Conservation (phyloP, 2,797 vertebrate species). For the Xiphophorus birchmanni region DNA sequence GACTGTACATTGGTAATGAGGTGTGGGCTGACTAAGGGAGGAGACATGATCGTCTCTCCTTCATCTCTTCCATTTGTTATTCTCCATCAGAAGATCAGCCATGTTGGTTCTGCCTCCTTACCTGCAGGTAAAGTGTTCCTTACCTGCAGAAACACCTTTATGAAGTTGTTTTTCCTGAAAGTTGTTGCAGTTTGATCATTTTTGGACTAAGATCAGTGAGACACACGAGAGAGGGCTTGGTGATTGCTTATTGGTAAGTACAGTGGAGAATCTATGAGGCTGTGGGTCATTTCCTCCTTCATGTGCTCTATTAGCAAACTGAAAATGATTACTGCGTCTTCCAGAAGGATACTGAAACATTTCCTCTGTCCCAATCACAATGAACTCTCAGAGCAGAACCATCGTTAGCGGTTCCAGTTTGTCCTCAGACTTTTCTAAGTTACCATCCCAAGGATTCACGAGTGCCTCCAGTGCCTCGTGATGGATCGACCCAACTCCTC, state of each 20-base stretch:
- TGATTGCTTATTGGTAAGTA: neutral
- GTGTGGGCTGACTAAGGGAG: constrained; percentile 67
- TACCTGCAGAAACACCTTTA: neutral
- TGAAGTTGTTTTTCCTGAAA: neutral
- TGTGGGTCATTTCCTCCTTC: neutral
- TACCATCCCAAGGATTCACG: no score
- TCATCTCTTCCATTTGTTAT: constrained; percentile 24
- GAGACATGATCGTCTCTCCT: constrained; percentile 71
- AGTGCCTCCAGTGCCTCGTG: constrained; percentile 77
- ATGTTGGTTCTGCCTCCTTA: constrained; percentile 9
- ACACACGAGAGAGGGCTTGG: neutral
- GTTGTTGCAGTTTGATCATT: neutral
- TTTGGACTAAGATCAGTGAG: neutral
- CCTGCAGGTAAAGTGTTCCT: neutral
- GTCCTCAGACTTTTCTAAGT: neutral
- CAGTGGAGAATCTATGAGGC: neutral
- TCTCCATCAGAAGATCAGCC: constrained; percentile 58
- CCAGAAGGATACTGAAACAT: neutral
- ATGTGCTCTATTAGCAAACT: neutral
- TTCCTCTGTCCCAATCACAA: neutral
- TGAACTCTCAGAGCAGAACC: no score
- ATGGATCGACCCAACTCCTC: constrained; percentile 84
- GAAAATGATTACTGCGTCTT: neutral
- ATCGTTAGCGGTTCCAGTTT: neutral
- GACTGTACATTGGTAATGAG: constrained; percentile 67